phyloP scores from a whole-genome alignment of 2,113 vertebrate genomes.

The Capreolus pygargus region DNA sequence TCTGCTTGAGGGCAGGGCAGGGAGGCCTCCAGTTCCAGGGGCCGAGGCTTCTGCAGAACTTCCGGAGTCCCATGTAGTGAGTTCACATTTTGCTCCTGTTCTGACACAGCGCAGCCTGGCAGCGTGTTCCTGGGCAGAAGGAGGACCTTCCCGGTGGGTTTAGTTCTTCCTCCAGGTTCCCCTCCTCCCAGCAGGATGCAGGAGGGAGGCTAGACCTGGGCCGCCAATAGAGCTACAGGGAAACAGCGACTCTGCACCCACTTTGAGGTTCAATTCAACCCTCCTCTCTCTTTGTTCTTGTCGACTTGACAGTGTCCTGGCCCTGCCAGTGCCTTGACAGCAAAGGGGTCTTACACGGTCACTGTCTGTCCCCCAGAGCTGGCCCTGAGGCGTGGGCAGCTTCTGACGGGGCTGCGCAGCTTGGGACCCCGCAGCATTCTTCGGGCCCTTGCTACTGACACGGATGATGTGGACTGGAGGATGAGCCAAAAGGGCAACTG shows the following conservation, averaged over 20 bases:
- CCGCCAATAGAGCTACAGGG: constrained; percentile 62
- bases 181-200: background rate
- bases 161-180: background rate
- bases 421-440: accelerated
- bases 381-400: background rate
- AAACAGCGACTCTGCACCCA: background rate
- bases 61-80: accelerated
- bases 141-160: accelerated
- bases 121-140: background rate
- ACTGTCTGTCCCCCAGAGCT: background rate
- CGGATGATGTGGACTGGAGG: accelerated
- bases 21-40: background rate
- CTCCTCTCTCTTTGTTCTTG: background rate
- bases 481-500: background rate
- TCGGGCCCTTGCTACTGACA: accelerated
- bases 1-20: background rate
- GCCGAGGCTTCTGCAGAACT: background rate
- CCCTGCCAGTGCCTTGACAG: background rate
- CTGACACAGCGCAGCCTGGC: background rate
- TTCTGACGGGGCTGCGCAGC: background rate
- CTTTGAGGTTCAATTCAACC: too few relatives aligned
- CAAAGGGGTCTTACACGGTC: background rate
- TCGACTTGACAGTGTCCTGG: too few relatives aligned
- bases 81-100: accelerated
- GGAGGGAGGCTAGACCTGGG: background rate